These are phyloP conservation scores for Bombus picipes DNA, from an alignment of 1,140 invertebrate genomes.

Conservation along the genomic window DNA sequence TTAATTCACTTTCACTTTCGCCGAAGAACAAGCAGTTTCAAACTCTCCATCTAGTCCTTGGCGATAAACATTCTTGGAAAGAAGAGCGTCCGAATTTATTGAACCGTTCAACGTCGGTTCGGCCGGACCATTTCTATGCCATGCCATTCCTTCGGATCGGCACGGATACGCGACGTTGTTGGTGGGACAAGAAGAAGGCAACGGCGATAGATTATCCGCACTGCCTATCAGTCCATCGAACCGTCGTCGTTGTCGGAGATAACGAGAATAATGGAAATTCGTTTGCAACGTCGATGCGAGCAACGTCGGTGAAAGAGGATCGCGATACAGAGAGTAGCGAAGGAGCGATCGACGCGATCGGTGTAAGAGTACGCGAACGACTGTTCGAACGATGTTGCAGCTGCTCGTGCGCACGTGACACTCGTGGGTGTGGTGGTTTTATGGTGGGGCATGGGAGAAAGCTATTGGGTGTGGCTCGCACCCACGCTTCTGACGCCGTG, in stretches of 20 bases:
- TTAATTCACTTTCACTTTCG: neutral
- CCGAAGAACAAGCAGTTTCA: no score
- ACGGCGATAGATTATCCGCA: neutral
- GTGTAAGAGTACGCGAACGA: constrained; percentile 71
- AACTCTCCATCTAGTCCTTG: neutral
- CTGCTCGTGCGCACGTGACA: constrained; percentile 79
- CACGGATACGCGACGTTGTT: no score
- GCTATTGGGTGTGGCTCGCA: constrained; percentile 74
- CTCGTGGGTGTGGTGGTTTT: constrained; percentile 49
- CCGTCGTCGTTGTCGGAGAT: neutral
- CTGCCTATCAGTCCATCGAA: neutral
- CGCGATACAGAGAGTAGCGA: neutral
- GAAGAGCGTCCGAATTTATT: rapidly evolving
- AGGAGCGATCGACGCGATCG: constrained; percentile 7
- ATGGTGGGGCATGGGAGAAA: constrained; percentile 57
- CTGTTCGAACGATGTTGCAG: constrained; percentile 61
- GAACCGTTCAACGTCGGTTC: neutral
- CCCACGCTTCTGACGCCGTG: constrained; percentile 66
- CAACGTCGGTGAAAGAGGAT: rapidly evolving
- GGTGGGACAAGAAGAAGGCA: no score
- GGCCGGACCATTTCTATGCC: no score
- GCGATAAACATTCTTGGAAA: rapidly evolving
- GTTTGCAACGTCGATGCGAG: neutral
- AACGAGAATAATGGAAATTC: neutral
- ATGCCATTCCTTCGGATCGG: no score